Percentiles rank a stretch among this genome's conserved stretches.
phyloP scores from a whole-genome alignment of 2,888 invertebrate genomes.

The Chrysina gloriosa region DNA sequence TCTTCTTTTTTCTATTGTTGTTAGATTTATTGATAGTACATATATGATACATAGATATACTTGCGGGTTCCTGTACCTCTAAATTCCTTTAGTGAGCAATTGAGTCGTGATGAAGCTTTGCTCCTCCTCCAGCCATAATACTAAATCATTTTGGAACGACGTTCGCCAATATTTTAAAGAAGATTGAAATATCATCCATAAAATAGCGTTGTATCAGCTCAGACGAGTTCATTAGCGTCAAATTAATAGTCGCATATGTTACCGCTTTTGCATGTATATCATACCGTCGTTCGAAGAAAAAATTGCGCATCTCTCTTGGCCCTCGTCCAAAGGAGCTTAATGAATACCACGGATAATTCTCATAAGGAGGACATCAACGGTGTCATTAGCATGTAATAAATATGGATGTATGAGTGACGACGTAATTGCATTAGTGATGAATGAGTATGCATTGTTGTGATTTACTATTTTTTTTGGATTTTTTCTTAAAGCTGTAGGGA shows the following conservation, averaged over 20 bases:
- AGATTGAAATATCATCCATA: slow-evolving; percentile 20
- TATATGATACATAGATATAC: too few relatives aligned
- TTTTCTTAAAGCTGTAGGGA: too few relatives aligned
- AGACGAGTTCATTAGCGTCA: slow-evolving; percentile 31
- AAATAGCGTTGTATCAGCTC: not conserved
- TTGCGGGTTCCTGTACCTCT: too few relatives aligned
- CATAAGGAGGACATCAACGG: slow-evolving; percentile 22
- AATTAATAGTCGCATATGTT: slow-evolving; percentile 28
- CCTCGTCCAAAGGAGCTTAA: slow-evolving; percentile 14
- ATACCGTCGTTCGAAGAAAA: slow-evolving; percentile 6
- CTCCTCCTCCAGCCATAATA: too few relatives aligned
- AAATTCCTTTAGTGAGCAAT: too few relatives aligned
- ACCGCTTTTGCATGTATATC: not conserved
- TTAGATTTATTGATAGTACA: too few relatives aligned
- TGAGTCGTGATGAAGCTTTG: too few relatives aligned
- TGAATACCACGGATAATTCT: slow-evolving; percentile 23
- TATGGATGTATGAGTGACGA: slow-evolving; percentile 5
- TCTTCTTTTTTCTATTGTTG: too few relatives aligned
- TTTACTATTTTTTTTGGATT: too few relatives aligned
- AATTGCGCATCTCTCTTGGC: slow-evolving; percentile 21
- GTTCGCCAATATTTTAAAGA: too few relatives aligned
- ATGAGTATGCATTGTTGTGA: too few relatives aligned
- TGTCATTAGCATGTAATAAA: slow-evolving; percentile 34
- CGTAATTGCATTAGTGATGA: too few relatives aligned
- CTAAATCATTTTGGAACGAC: not conserved